Conservation (phyloP, 2,888 invertebrate genomes). For the Lochmaea capreae region DNA sequence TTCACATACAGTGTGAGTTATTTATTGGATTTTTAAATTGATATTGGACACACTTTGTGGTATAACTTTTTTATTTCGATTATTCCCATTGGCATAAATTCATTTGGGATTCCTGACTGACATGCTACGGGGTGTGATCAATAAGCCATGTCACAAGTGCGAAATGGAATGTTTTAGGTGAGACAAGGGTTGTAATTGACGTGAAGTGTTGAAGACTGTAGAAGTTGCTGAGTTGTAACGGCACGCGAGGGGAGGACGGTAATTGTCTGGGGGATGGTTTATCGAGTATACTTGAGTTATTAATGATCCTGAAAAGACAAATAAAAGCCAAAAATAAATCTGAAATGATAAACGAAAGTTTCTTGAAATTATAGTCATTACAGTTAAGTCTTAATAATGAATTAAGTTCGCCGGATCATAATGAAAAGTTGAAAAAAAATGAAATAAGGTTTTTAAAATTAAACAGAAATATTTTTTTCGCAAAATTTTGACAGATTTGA, state of each 20-base stretch:
- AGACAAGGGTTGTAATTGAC: constrained; percentile 28
- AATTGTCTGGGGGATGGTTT: constrained; percentile 15
- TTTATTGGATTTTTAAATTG: no score
- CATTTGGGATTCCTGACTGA: constrained; percentile 9
- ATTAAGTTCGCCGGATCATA: not conserved
- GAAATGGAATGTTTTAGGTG: constrained; percentile 6
- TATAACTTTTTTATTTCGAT: no score
- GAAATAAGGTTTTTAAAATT: no score
- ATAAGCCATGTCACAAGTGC: constrained; percentile 12
- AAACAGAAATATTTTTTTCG: no score
- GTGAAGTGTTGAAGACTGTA: constrained; percentile 14
- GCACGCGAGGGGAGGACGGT: constrained; percentile 1
- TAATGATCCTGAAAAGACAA: constrained; percentile 9
- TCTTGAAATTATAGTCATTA: not conserved
- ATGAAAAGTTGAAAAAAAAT: no score
- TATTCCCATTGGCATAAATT: not conserved
- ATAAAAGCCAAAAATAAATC: constrained; percentile 16
- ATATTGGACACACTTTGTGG: no score
- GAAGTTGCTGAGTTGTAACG: constrained; percentile 28
- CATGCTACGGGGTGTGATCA: constrained; percentile 16
- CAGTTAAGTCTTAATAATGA: not conserved
- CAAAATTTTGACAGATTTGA: no score
- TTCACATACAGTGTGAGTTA: no score
- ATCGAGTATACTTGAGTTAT: constrained; percentile 11
- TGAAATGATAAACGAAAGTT: constrained; percentile 4